Conservation (phyloP, 2,888 invertebrate genomes). For the Cephonodes hylas region DNA sequence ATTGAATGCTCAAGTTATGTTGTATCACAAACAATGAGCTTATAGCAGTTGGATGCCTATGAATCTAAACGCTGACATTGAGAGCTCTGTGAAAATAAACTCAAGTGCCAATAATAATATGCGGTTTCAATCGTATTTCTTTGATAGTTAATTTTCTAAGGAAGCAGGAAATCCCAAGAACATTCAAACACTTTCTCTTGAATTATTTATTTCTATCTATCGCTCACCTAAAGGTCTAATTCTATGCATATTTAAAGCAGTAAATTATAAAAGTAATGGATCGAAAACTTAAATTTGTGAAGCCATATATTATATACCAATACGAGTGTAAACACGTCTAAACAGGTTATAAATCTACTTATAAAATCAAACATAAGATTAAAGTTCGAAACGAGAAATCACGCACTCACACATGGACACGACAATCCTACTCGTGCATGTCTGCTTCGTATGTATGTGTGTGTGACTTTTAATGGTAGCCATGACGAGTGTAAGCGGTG, state of each 20-base stretch:
- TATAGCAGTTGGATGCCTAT: background rate
- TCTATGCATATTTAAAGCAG: too few species aligned
- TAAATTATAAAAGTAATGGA: too few species aligned
- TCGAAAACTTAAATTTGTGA: too few species aligned
- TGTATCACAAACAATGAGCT: background rate
- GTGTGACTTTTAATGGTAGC: background rate
- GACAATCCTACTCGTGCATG: background rate
- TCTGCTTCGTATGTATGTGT: background rate
- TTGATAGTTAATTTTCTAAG: background rate
- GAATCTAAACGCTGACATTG: background rate
- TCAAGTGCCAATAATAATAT: background rate
- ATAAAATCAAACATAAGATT: too few species aligned
- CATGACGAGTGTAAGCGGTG: background rate
- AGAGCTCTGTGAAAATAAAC: constrained; percentile 3
- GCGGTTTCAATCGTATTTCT: background rate
- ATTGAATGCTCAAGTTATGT: background rate
- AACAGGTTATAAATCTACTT: too few species aligned
- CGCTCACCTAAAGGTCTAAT: too few species aligned
- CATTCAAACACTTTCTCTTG: background rate
- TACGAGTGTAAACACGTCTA: too few species aligned
- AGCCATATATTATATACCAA: too few species aligned
- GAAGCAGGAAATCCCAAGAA: background rate
- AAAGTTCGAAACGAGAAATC: too few species aligned
- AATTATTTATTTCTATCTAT: too few species aligned
- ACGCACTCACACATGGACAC: too few species aligned